Conservation (phyloP, 2,888 invertebrate species). For the Himalopsyche anomala region DNA sequence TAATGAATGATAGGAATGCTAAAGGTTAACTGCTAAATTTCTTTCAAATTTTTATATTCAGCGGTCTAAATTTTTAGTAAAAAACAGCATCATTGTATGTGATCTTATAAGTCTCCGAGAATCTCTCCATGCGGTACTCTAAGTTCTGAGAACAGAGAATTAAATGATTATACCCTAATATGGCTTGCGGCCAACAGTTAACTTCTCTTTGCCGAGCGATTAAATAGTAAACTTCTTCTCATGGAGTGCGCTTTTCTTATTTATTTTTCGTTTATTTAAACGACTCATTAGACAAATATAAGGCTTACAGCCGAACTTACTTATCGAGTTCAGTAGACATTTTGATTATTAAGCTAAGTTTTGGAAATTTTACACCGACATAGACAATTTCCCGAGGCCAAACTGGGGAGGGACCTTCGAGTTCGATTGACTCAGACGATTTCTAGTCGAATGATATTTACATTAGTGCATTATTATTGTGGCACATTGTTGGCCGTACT, state of each 20-base stretch:
- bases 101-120: too few species aligned
- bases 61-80: too few species aligned
- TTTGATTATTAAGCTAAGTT: conserved; percentile 28
- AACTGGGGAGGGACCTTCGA: neutral
- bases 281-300: conserved; percentile 18
- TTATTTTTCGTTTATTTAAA: conserved; percentile 32
- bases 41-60: too few species aligned
- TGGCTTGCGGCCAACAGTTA: neutral
- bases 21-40: too few species aligned
- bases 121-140: too few species aligned
- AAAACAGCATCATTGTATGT: too few species aligned
- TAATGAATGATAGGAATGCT: too few species aligned
- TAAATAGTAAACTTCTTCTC: conserved; percentile 16
- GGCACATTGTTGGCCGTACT: conserved; percentile 59
- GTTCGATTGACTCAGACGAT: conserved; percentile 38
- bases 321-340: conserved; percentile 37
- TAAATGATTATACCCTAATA: too few species aligned
- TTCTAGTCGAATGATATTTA: conserved; percentile 58
- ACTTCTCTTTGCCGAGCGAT: neutral
- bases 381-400: conserved; percentile 13
- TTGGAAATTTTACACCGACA: conserved; percentile 36
- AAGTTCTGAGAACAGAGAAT: too few species aligned
- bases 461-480: conserved; percentile 59
- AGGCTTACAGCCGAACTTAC: conserved; percentile 39
- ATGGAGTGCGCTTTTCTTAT: neutral